Conservation (phyloP, 2,797 vertebrate genomes). For the Cynopterus sphinx region DNA sequence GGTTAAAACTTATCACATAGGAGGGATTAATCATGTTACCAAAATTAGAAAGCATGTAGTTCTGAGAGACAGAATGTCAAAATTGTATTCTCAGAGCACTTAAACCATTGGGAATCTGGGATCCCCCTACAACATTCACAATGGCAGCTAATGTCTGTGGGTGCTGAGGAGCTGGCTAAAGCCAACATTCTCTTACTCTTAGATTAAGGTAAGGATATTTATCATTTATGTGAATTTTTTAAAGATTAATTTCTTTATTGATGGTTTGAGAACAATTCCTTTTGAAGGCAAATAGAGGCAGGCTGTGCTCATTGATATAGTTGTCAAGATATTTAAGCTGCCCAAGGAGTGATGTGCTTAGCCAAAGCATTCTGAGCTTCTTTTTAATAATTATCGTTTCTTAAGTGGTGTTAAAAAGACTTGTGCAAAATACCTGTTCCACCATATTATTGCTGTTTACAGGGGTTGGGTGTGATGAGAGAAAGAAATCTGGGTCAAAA, state of each 20-base stretch:
- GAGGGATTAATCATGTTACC: slow-evolving; percentile 81
- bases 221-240: slow-evolving; percentile 37
- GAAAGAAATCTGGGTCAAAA: slow-evolving; percentile 83
- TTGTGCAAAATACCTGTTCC: slow-evolving; percentile 58
- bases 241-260: background rate
- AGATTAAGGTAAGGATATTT: slow-evolving; percentile 74
- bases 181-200: slow-evolving; percentile 45
- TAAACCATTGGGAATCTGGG: slow-evolving; percentile 33
- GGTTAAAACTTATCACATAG: slow-evolving; percentile 79
- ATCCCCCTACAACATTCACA: slow-evolving; percentile 59
- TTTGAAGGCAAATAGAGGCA: slow-evolving; percentile 56
- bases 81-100: slow-evolving; percentile 66
- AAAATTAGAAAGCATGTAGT: slow-evolving; percentile 81
- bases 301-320: slow-evolving; percentile 51
- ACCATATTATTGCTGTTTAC: slow-evolving; percentile 66
- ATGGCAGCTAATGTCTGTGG: slow-evolving; percentile 58
- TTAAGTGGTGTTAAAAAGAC: slow-evolving; percentile 68
- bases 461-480: slow-evolving; percentile 72
- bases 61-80: slow-evolving; percentile 78
- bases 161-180: background rate
- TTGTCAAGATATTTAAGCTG: slow-evolving; percentile 26
- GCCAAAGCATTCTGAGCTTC: slow-evolving; percentile 51
- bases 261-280: slow-evolving; percentile 43
- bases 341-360: slow-evolving; percentile 18
- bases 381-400: slow-evolving; percentile 70